These are phyloP conservation scores for Oncopeltus fasciatus DNA, from an alignment of 1,140 invertebrate species.

Conservation along the genomic window DNA sequence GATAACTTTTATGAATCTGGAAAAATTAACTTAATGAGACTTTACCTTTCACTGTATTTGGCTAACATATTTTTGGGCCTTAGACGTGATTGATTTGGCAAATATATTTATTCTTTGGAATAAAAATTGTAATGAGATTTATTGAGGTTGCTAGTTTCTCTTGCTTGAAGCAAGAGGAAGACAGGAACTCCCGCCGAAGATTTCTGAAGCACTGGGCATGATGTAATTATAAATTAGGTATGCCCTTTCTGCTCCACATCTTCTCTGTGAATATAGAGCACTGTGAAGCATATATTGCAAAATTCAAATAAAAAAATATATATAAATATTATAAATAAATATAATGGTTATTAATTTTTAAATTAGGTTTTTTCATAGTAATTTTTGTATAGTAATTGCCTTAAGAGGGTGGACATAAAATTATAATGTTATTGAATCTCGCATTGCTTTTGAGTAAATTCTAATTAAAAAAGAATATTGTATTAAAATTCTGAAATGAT, in stretches of 20 bases:
- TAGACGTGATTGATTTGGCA: no score
- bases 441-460: background rate
- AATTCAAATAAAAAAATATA: background rate
- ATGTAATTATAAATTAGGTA: constrained; percentile 4
- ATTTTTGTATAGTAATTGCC: constrained; percentile 6
- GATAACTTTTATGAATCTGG: no score
- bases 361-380: background rate
- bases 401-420: background rate
- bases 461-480: background rate
- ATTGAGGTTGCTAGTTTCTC: no score
- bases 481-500: background rate
- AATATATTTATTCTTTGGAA: background rate
- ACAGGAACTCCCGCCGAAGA: no score
- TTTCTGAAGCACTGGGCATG: background rate
- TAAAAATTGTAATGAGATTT: no score
- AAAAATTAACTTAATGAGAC: no score
- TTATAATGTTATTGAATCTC: constrained; percentile 1
- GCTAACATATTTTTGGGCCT: no score
- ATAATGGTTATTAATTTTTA: constrained; percentile 3
- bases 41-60: no score
- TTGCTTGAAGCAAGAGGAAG: no score
- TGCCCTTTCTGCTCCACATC: background rate
- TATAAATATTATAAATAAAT: background rate
- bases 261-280: background rate
- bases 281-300: background rate